Base-by-base conservation (phyloP, 2,797 vertebrate genomes). In the Dendrocincla tyrannina region DNA sequence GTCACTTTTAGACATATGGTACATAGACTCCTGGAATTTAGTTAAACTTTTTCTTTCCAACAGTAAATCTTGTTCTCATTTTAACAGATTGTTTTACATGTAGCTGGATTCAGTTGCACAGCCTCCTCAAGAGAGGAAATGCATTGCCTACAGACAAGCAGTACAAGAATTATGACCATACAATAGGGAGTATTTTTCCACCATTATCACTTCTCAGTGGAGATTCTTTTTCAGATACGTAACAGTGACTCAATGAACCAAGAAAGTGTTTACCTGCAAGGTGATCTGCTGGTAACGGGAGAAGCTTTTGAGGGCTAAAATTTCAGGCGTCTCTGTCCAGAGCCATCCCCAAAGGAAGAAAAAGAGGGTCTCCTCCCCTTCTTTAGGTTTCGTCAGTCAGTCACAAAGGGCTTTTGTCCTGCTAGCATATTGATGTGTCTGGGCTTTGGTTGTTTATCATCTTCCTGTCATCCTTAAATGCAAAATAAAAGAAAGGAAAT, bases 261-360 rank as follows among this genome's bases (percentile, higher is more conserved):
- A 94, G 95, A 94, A 97, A 92, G 86, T 96, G 96, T 97, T 98
- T 96, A 98, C 97, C 97, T 98, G 98, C 93, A 97, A 98, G 94
- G 97, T 98, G 97, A 98, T 97, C 95, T 93, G 79, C 30, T 88
- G 14, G 97, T 97, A 98, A 98, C 10, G 41, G 84, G 97, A 98
- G 97, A 98, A 89, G 96, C 97, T 97, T 98, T 98, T 97, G 97
- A 97, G 81, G 87, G 97, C 97, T 98, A 95, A 95, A 85, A 93
- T 98, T 98, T 97, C 98, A 97, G 80, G 53, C 59, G 17, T 96
- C 96, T 97, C 93, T 89, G 28, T 95, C 70, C 82, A 93, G 69
- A 95, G 82, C 92, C 93, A 96, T 97, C 95, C 94, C 89, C 74
- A 89, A 79, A 97, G 90, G 91, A 97, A 95, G 97, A 89, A 94